These are phyloP conservation scores for Rhyacichthys aspro DNA, from an alignment of 2,797 vertebrate species.

Conservation along the genomic window DNA sequence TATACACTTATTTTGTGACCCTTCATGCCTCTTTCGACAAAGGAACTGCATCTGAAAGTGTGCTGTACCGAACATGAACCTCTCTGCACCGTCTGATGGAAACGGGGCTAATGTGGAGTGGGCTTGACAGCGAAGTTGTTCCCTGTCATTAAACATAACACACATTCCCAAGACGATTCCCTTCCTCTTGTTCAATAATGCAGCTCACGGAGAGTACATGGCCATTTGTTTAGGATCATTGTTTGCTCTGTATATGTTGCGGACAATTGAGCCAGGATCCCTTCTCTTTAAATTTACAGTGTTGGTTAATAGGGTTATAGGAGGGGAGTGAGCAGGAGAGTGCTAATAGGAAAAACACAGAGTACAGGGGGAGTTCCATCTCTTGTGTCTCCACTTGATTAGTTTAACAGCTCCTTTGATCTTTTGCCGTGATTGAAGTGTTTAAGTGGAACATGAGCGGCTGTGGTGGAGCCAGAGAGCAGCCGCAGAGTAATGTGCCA, in stretches of 20 bases:
- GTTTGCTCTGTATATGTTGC: slow-evolving; percentile 80
- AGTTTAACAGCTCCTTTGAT: slow-evolving; percentile 96
- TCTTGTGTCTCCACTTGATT: slow-evolving; percentile 93
- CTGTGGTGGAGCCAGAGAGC: slow-evolving; percentile 85
- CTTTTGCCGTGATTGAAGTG: slow-evolving; percentile 97
- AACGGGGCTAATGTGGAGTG: too few species aligned
- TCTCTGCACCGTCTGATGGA: too few species aligned
- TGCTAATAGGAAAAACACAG: slow-evolving; percentile 76
- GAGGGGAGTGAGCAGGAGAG: slow-evolving; percentile 69
- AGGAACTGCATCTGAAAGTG: too few species aligned
- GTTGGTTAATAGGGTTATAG: slow-evolving; percentile 77
- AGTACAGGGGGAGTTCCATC: slow-evolving; percentile 79
- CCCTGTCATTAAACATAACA: slow-evolving; percentile 33
- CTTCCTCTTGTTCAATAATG: slow-evolving; percentile 54
- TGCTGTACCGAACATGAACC: too few species aligned
- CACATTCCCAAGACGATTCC: slow-evolving; percentile 39
- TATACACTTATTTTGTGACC: too few species aligned
- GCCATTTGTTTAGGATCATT: slow-evolving; percentile 70
- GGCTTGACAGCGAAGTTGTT: slow-evolving; percentile 30
- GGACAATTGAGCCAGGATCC: slow-evolving; percentile 80
- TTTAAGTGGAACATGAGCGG: slow-evolving; percentile 93
- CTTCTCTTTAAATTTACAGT: slow-evolving; percentile 72
- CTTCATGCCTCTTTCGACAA: too few species aligned
- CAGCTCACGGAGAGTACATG: slow-evolving; percentile 49
- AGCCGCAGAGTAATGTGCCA: slow-evolving; percentile 85